Percentiles rank a stretch among this genome's conserved stretches.
Evolutionary conservation across 2,113 vertebrate genomes (phyloP).

Genomic region (Epinephelus fuscoguttatus): DNA sequence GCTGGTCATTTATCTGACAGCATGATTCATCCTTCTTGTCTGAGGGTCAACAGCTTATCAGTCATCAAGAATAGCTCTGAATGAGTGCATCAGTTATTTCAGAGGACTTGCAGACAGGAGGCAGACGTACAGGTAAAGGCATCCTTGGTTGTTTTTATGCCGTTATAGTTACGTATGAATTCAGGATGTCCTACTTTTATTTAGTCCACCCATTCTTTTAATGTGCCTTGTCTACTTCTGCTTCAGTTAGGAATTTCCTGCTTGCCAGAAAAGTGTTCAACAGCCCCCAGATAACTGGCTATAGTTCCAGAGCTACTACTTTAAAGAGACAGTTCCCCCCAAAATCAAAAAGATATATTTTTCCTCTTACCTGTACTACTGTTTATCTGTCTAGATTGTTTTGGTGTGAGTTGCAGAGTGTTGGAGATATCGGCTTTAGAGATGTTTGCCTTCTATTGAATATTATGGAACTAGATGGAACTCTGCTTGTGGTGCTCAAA

Average conservation of each 20-base stretch:
- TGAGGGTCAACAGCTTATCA: conserved; percentile 6
- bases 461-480: no score
- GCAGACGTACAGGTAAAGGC: neutral
- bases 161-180: neutral
- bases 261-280: neutral
- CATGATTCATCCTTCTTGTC: conserved; percentile 27
- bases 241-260: neutral
- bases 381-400: no score
- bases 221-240: neutral
- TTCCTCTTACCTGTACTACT: no score
- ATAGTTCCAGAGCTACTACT: neutral
- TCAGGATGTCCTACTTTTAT: neutral
- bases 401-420: no score
- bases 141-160: neutral
- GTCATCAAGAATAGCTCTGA: neutral
- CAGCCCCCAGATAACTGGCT: neutral
- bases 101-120: neutral
- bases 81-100: neutral
- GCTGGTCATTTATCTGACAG: conserved; percentile 21
- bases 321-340: neutral
- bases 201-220: neutral
- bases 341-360: no score
- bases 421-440: no score
- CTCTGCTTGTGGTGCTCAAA: no score
- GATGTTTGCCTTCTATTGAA: no score